Base-by-base conservation (phyloP, 2,797 vertebrate species). In the Poecilia gillii region DNA sequence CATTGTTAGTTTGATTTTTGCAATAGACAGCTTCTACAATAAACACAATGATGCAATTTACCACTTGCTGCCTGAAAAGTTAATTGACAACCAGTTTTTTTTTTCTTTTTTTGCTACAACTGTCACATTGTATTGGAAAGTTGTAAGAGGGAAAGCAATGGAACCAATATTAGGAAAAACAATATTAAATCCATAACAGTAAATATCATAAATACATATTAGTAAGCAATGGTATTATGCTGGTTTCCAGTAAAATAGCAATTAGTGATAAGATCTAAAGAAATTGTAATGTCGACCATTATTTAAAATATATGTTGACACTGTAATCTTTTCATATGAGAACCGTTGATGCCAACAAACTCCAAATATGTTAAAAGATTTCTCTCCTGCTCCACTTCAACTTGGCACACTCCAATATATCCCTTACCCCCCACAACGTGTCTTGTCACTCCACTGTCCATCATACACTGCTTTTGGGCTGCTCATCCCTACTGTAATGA, bases 401-500 rank as follows among this genome's bases (percentile, higher is more conserved):
- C 86, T 87, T 77, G 81, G 85, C 86, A 89, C 85, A 87, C 81
- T 90, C 86, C 91, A 91, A 90, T 94, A 92, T 91, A 87, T 89
- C 89, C 86, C 79, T 84, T 74, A 81, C 70, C 77, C 76, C 55
- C 84, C 71, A 86, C 89, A 81, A 64, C 81, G 83, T 89, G 81
- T 89, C 85, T 79, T 92, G 91, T 94, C 93, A 93, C 85, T 84
- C 83, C 18, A 70, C 84, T 82, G 91, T 90, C 92, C 81, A 49
- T 92, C 90, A 92, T 84, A 62, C 76, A 75, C 87, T 49, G 86
- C 87, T 85, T 88, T 79, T 43, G 75, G 88, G 88, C 88, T 23
- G 85, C 90, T 95, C 92, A 93, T 94, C 91, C 90, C 88, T 77
- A 77, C 90, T 87, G 82, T 95, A 96, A 96, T 95, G 95, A 96